Base-by-base conservation (phyloP, 2,113 vertebrate genomes). In the Salminus brasiliensis region DNA sequence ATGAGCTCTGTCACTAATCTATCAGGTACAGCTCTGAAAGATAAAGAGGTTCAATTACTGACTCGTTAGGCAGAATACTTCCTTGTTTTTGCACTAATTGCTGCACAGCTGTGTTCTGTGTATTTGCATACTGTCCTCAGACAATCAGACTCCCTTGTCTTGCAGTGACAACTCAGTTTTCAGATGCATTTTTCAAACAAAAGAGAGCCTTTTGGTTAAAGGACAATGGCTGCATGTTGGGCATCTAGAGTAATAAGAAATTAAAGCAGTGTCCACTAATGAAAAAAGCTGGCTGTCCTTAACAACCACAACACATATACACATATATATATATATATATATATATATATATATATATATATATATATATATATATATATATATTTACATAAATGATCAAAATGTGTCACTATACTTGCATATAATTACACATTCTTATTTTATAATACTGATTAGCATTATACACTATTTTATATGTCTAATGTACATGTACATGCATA, bases 31-130 rank as follows among this genome's bases (percentile, higher is more conserved):
- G 72, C 49, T 21, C 27, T 12, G n/a, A 72, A 63, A 52, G 55
- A 41, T 49, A 81, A 70, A 74, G 70, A 39, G 4, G 41, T 65
- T 74, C 43, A 74, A 63, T 74, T 63, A 72, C 49, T 49, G 59
- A 72, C 36, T 66, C 52, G 30, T 59, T 78, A 78, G 32, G 74
- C 62, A 15, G 13, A 76, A 29, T 59, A 34, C 30, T 65, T 76
- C 52, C 23, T 32, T 32, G 34, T 32, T 68, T 68, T 68, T 53
- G 49, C 43, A 36, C n/a, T 76, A 67, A 67, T 76, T 76, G 52
- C 45, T 67, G 62, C 25, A 6, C 67, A 53, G 66, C 66, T 69
- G 79, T 27, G 23, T 47, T n/a, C 79, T 76, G 30, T 39, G 47
- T 25, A 60, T 74, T 69, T 74, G 72, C 78, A 80, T 67, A 49